These are phyloP conservation scores for Leptatherina wallacei DNA, from an alignment of 2,797 vertebrate species.

Conservation along the genomic window DNA sequence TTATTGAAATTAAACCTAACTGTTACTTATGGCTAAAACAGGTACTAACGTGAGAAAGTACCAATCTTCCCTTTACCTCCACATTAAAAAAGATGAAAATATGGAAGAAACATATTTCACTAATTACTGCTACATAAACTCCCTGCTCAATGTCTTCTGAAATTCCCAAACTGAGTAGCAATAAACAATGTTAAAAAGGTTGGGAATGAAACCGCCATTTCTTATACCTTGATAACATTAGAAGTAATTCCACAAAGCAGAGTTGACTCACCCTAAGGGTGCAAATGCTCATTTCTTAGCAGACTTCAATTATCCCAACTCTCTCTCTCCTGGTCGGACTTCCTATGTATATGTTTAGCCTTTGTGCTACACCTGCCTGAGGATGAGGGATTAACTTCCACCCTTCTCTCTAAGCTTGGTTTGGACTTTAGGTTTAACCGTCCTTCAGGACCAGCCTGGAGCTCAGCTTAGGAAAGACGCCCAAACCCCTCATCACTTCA, in stretches of 20 bases:
- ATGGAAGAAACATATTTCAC: constrained; percentile 42
- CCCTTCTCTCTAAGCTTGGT: constrained; percentile 64
- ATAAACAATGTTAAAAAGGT: constrained; percentile 81
- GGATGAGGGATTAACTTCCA: constrained; percentile 82
- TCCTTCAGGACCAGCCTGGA: constrained; percentile 78
- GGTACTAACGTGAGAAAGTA: constrained; percentile 22
- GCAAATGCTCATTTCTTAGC: constrained; percentile 77
- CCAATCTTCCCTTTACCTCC: constrained; percentile 28
- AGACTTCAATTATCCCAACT: constrained; percentile 84
- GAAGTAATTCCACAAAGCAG: constrained; percentile 76
- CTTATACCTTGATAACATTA: constrained; percentile 80
- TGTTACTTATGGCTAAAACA: constrained; percentile 37
- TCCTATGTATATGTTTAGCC: constrained; percentile 85
- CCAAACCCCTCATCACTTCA: constrained; percentile 62
- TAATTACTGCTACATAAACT: constrained; percentile 30
- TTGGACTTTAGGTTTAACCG: constrained; percentile 76
- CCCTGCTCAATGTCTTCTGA: constrained; percentile 41
- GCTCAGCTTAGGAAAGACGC: constrained; percentile 72
- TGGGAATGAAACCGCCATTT: constrained; percentile 68
- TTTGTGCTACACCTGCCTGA: constrained; percentile 81
- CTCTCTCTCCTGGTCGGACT: constrained; percentile 78
- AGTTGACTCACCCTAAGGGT: constrained; percentile 71
- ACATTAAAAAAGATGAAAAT: constrained; percentile 54
- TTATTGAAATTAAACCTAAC: constrained; percentile 46
- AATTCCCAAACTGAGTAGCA: constrained; percentile 74